Base-by-base conservation (phyloP, 2,888 invertebrate genomes). In the Galerucella pusilla region DNA sequence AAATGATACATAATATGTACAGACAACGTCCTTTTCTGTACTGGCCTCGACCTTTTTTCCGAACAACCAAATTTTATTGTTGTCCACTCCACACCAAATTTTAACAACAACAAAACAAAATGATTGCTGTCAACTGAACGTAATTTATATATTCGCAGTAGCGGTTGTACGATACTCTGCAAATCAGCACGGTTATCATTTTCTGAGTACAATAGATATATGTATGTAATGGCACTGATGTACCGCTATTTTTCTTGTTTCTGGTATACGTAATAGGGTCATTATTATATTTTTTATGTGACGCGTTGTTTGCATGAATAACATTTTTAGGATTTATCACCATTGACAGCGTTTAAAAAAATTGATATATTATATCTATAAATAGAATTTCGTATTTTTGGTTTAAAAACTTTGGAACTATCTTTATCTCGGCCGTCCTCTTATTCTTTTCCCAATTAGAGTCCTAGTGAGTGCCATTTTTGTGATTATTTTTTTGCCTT, bases 41-140 rank as follows among this genome's bases (percentile, higher is more conserved):
- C 60, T 59, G 25, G 25, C 10, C 5, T 11, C 12, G 60, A 60
- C 60, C 60, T 60, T 60, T 60, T 60, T 60, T 5, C 28, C 12
- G 60, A 60, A 60, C 20, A 11, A 60, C 60, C 60, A 60, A 60
- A 60, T 61, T 60, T 61, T 70, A 70, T 70, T 63, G 54, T 70
- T 63, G 70, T 60, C 70, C 70, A 63, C 28, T 63, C 54, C 57
- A 46, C 65, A 65, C 54, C 57, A 28, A 35, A n/a, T 64, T 57
- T 65, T 57, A 63, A 57, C 46, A 64, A 64, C 45, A 64, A 64
- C 42, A 64, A 45, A 42, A 61, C 35, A 42, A 61, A 64, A 20
- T 46, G 64, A 46, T 64, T 16, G 64, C 64, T 64, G 64, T 64
- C 64, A 64, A 42, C 45, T n/a, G 28, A 45, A 45, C 42, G 16